phyloP scores from a whole-genome alignment of 2,888 invertebrate genomes.

The Mesorhabditis sp. region DNA sequence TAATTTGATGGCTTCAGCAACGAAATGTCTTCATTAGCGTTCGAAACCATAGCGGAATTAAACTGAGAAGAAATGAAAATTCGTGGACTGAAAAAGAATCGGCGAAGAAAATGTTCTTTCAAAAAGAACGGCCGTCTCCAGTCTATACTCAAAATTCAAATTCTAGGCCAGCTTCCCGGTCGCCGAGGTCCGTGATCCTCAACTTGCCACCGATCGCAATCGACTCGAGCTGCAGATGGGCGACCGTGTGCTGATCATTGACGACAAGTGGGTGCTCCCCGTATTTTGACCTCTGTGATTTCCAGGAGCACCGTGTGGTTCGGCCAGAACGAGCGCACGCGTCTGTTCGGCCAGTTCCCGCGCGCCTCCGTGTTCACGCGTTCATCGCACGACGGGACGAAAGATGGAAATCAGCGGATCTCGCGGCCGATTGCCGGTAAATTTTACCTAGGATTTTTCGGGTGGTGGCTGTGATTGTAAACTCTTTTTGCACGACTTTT shows the following conservation, averaged over 20 bases:
- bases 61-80: too few relatives aligned
- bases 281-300: background rate
- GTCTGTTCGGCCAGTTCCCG: conserved; percentile 84
- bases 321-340: conserved; percentile 86
- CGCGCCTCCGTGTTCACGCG: conserved; percentile 61
- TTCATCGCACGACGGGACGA: conserved; percentile 14
- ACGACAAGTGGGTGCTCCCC: conserved; percentile 31
- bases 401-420: conserved; percentile 1
- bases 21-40: too few relatives aligned
- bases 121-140: too few relatives aligned
- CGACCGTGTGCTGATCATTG: conserved; percentile 43
- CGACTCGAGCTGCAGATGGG: conserved; percentile 25
- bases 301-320: conserved; percentile 73
- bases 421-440: conserved; percentile 1
- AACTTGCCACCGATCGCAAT: conserved; percentile 15
- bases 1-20: too few relatives aligned
- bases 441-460: background rate
- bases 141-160: background rate
- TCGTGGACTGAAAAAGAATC: too few relatives aligned
- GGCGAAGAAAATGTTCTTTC: too few relatives aligned
- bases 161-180: conserved; percentile 25
- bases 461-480: background rate
- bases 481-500: background rate
- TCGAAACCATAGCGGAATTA: too few relatives aligned
- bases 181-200: conserved; percentile 27